Evolutionary conservation across 2,888 invertebrate genomes (phyloP).

Genomic region (Salticus scenicus): DNA sequence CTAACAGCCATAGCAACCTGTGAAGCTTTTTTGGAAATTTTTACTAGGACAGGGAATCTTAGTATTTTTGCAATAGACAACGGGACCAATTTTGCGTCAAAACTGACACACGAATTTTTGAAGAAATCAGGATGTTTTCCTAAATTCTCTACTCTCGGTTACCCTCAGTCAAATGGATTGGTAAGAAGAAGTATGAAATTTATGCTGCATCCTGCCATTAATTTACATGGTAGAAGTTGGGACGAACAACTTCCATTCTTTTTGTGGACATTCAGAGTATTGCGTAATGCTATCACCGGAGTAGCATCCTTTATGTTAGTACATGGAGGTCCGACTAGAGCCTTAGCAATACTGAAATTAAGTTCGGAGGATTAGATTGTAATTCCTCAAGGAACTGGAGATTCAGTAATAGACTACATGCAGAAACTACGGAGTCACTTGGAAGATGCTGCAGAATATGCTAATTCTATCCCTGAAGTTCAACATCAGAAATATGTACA

Average conservation of each 20-base stretch:
- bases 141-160: not conserved
- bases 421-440: too few relatives aligned
- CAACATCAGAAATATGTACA: too few relatives aligned
- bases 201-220: not conserved
- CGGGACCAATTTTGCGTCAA: not conserved
- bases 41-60: not conserved
- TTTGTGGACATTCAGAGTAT: not conserved
- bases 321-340: not conserved
- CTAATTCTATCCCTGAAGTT: too few relatives aligned
- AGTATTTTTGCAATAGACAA: not conserved
- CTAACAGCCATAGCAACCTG: not conserved
- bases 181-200: not conserved
- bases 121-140: not conserved
- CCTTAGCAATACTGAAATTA: not conserved
- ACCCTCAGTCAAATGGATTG: not conserved
- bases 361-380: too few relatives aligned
- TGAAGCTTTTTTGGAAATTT: not conserved
- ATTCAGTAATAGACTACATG: too few relatives aligned
- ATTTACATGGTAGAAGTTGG: not conserved
- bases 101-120: not conserved
- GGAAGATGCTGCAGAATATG: too few relatives aligned
- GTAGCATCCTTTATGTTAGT: not conserved
- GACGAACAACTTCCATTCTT: not conserved
- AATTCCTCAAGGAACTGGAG: too few relatives aligned
- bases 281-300: not conserved